Evolutionary conservation across 2,888 invertebrate species (phyloP).

Genomic region (Panopea generosa): DNA sequence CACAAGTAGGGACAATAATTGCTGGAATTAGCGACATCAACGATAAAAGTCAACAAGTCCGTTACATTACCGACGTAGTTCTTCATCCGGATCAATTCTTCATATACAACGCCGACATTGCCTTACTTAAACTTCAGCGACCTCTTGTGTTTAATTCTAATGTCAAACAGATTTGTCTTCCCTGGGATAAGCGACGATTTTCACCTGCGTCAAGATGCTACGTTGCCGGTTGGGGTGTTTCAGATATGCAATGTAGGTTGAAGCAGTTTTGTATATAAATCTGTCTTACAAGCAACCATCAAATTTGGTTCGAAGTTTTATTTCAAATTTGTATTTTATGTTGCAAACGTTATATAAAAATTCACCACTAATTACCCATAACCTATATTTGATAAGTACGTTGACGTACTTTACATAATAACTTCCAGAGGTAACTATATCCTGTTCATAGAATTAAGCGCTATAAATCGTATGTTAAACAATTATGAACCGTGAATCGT

Average conservation of each 20-base stretch:
- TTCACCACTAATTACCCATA: too few relatives aligned
- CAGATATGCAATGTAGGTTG: slow-evolving; percentile 50
- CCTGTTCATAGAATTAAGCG: too few relatives aligned
- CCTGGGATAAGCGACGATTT: slow-evolving; percentile 44
- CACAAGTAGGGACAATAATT: slow-evolving; percentile 48
- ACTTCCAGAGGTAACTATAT: too few relatives aligned
- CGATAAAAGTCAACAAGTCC: slow-evolving; percentile 27
- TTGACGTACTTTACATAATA: too few relatives aligned
- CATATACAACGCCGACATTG: slow-evolving; percentile 74
- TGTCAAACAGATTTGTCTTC: slow-evolving; percentile 66
- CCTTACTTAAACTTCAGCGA: slow-evolving; percentile 69
- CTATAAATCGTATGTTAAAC: too few relatives aligned
- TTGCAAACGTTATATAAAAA: too few relatives aligned
- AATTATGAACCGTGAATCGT: too few relatives aligned
- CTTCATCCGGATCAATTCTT: slow-evolving; percentile 69
- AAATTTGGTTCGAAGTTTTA: too few relatives aligned
- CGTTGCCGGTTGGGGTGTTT: slow-evolving; percentile 76
- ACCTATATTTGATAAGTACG: too few relatives aligned
- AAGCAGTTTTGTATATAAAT: not conserved
- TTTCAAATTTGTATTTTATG: too few relatives aligned
- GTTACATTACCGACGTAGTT: slow-evolving; percentile 68
- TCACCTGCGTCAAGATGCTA: slow-evolving; percentile 65
- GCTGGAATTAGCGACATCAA: slow-evolving; percentile 65
- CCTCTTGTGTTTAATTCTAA: slow-evolving; percentile 51
- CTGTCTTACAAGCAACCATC: slow-evolving; percentile 1